Evolutionary conservation across 1,140 invertebrate species (phyloP), one percentile per base, ranked within the genome.

Genomic region (Drosophila parvula): DNA sequence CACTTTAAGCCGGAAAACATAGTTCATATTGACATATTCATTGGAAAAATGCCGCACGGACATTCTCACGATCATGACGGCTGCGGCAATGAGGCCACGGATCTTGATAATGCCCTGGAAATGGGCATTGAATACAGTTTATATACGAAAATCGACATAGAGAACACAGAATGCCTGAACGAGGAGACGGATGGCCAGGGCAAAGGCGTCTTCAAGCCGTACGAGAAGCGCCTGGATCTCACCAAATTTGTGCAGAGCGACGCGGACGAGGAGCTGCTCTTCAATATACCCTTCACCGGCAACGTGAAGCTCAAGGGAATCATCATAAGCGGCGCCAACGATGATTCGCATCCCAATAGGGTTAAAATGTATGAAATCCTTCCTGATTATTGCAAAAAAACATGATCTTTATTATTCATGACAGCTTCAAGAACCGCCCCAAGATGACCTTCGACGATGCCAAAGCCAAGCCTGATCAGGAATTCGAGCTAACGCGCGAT

Each of bases 261-360:
- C 94, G 95, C 94, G 11, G 98, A 99, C 94, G 96, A 97, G 92
- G 98, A 99, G 93, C 93, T 99, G 6, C 92, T 99, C 1, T 98
- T 99, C 90, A 98, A 98, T 92, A 97, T 99, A 86, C 98, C 98
- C 62, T 99, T 99, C 91, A 98, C 97, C 45, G 98, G 98, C 22
- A 97, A 97, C 93, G 94, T 99, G 1, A 99, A 99, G 92, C 92
- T 99, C 45, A 99, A 98, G 93, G 98, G 98, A 27, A 95, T 99
- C 45, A 97, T 98, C 79, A 93, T 99, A 47, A 94, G 96, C 79
- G 98, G 97, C 18, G 97, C 96, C 81, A 95, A 98, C 92, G 95
- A 96, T 82, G 94, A 96, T 64, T 94, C 94, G 44, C 97, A 98
- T 93, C 98, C 98, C 9, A 94, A 94, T 30, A 95, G 94, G 92